Percentiles rank a stretch among this genome's conserved stretches.
These are phyloP conservation scores for Pachyuromys duprasi DNA, from an alignment of 2,797 vertebrate genomes.

Conservation along the genomic window DNA sequence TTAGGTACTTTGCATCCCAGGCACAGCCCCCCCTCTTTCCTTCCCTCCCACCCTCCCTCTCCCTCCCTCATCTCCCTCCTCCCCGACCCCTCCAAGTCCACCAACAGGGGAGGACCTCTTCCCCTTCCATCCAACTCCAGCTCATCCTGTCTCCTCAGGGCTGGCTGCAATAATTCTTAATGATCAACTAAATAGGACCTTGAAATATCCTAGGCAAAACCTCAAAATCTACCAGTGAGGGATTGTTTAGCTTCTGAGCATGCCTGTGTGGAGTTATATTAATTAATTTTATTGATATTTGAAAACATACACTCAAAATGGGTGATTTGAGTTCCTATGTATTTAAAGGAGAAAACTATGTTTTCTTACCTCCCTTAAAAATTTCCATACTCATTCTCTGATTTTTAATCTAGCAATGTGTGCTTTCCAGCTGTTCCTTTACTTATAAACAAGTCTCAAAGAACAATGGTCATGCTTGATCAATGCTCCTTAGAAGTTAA, in stretches of 20 bases:
- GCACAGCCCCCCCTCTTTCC: no score
- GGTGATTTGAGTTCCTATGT: not conserved
- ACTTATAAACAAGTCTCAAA: conserved; percentile 66
- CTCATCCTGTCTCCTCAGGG: no score
- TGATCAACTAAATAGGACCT: not conserved
- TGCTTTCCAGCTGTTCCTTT: not conserved
- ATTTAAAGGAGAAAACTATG: not conserved
- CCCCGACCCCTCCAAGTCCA: no score
- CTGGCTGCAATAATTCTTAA: no score
- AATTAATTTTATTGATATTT: not conserved
- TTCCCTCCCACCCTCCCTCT: no score
- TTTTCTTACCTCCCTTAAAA: conserved; percentile 30
- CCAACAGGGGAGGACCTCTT: no score
- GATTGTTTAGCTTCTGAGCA: not conserved
- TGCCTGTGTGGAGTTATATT: not conserved
- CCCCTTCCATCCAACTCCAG: no score
- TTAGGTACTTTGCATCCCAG: no score
- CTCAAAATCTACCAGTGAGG: not conserved
- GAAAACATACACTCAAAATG: not conserved
- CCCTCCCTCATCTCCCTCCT: no score
- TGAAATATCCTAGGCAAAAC: not conserved
- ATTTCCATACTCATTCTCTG: not conserved
- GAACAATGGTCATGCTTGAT: conserved; percentile 59
- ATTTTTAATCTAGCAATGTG: conserved; percentile 56
- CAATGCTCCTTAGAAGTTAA: conserved; percentile 69